A percentile compares a stretch with the other conserved stretches of the same genome.
phyloP scores from a whole-genome alignment of 2,888 invertebrate species.

The Rhaphigaster nebulosa region DNA sequence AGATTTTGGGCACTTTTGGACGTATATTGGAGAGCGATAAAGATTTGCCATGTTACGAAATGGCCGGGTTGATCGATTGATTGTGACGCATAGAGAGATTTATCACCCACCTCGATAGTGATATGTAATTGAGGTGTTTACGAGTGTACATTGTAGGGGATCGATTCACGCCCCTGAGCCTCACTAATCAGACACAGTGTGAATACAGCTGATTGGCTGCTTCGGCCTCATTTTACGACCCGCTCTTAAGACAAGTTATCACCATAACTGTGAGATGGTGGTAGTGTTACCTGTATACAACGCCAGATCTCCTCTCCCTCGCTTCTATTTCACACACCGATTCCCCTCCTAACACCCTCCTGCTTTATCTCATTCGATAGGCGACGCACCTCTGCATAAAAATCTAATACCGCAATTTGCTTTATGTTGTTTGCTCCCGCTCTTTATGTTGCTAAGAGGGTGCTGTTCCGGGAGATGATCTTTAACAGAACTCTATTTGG shows the following conservation, averaged over 20 bases:
- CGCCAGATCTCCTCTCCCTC: neutral
- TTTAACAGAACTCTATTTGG: conserved; percentile 34
- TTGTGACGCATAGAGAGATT: neutral
- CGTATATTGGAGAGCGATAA: no score
- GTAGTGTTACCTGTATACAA: conserved; percentile 11
- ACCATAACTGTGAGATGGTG: conserved; percentile 60
- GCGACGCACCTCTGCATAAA: conserved; percentile 34
- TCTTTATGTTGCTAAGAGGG: conserved; percentile 22
- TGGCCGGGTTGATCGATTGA: neutral
- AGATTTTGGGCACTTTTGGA: no score
- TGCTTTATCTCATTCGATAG: conserved; percentile 44
- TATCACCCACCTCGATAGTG: neutral
- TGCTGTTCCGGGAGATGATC: conserved; percentile 21
- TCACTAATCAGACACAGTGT: neutral
- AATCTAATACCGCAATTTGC: conserved; percentile 53
- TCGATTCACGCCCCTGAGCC: neutral
- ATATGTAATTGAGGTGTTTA: conserved; percentile 35
- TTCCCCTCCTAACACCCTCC: conserved; percentile 28
- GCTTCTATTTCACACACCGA: conserved; percentile 50
- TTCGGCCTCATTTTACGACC: conserved; percentile 56
- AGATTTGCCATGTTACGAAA: no score
- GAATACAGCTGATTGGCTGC: conserved; percentile 43
- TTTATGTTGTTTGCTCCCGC: conserved; percentile 51
- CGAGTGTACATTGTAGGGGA: neutral
- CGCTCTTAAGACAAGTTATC: conserved; percentile 61